phyloP scores from a whole-genome alignment of 2,113 vertebrate species.

The Oceanodroma tethys region DNA sequence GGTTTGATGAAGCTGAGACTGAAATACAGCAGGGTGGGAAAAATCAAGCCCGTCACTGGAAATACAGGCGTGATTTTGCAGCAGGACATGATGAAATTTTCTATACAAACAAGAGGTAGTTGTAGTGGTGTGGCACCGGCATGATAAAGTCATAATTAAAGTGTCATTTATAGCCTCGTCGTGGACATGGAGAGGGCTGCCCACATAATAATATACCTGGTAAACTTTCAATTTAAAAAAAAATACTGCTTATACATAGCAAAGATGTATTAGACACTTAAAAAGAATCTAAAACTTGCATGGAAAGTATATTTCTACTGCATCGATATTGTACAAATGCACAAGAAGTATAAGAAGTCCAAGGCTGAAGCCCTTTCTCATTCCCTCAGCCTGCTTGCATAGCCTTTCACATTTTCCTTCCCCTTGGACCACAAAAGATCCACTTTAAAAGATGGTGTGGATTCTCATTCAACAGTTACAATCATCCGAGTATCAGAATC shows the following conservation, averaged over 20 bases:
- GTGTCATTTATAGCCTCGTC: background rate
- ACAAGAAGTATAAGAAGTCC: background rate
- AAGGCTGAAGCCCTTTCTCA: background rate
- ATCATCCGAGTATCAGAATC: background rate
- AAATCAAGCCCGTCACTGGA: background rate
- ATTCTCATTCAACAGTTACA: background rate
- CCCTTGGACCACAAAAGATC: background rate
- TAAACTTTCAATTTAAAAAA: background rate
- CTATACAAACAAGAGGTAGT: background rate
- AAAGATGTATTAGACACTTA: background rate
- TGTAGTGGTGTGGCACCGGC: background rate
- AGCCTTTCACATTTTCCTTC: background rate
- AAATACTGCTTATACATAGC: background rate
- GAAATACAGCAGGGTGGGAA: background rate
- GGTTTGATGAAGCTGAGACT: background rate
- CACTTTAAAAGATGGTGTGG: background rate
- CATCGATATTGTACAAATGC: background rate
- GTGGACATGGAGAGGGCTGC: rapidly evolving
- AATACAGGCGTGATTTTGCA: background rate
- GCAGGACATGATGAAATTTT: background rate
- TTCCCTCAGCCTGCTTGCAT: background rate
- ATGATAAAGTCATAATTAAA: background rate
- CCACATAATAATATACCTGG: background rate
- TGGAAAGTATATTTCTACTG: background rate
- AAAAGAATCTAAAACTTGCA: background rate